Base-by-base conservation (phyloP, 2,113 vertebrate species). In the Cinclus mexicanus region DNA sequence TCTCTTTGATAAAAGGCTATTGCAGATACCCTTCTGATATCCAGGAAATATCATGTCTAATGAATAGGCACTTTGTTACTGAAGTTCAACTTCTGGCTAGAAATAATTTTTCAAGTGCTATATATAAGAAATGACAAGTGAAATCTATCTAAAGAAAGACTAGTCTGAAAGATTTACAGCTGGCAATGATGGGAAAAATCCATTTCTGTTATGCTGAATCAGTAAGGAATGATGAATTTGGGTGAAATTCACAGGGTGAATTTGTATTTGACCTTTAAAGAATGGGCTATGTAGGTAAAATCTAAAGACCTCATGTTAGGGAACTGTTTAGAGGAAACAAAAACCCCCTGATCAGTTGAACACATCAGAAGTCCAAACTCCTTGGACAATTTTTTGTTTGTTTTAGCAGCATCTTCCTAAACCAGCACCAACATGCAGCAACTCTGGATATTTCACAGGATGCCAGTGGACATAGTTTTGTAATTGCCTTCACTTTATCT, bases 21-120 rank as follows among this genome's bases (percentile, higher is more conserved):
- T 95, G 53, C 91, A 95, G 94, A 95, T 96, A 94, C 46, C 57
- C 39, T 93, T 85, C 77, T 83, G 91, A 89, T 94, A 95, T 24
- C 65, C 93, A 95, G 81, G 78, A 96, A 94, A 95, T 91, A 96
- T 87, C 74, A 85, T 65, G 25, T 72, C 89, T 91, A 87, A 65
- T 96, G 95, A 96, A 96, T 95, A 84, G 89, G 81, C 50, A 91
- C 91, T 87, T 93, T 95, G 96, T 97, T 94, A 85, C 65, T 87
- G 37, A 95, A 95, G 93, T 95, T 95, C 93, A 95, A 17, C 77
- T 91, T 72, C 89, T 95, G 94, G 84, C 85, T 95, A 94, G 70
- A 95, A 95, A 97, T 87, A 72, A 95, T 89, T 93, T 95, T 93
- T 93, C 81, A 84, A 95, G 89, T 69, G 89, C 81, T 82, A 44